These are phyloP conservation scores for Sinhomidia bicolor DNA, from an alignment of 2,888 invertebrate species.

Conservation along the genomic window DNA sequence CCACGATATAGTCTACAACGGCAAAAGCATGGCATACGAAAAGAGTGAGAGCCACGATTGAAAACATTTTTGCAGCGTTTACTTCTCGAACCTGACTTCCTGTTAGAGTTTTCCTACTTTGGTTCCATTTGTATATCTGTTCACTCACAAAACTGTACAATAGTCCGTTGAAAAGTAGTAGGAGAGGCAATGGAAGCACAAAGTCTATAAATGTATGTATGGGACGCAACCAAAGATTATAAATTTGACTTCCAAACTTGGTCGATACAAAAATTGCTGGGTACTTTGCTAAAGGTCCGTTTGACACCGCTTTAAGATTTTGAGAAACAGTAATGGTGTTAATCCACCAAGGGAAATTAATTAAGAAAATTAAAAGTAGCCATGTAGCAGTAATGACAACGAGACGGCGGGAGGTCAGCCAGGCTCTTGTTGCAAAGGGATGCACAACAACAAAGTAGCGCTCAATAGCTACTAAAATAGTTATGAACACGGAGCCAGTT, in stretches of 20 bases:
- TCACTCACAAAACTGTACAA: constrained; percentile 43
- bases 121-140: constrained; percentile 45
- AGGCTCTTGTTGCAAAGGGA: background rate
- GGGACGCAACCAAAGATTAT: background rate
- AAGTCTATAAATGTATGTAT: constrained; percentile 50
- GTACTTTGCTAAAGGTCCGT: constrained; percentile 5
- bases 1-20: constrained; percentile 1
- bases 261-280: constrained; percentile 39
- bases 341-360: constrained; percentile 54
- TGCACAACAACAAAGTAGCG: constrained; percentile 45
- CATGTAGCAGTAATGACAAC: background rate
- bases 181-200: constrained; percentile 42
- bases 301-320: background rate
- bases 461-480: constrained; percentile 46
- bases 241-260: constrained; percentile 9
- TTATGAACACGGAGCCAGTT: constrained; percentile 48
- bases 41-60: background rate
- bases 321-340: too few species aligned
- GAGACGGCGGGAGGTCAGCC: constrained; percentile 25
- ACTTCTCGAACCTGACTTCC: constrained; percentile 21
- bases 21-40: constrained; percentile 29
- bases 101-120: background rate
- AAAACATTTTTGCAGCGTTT: constrained; percentile 62
- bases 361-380: constrained; percentile 4
- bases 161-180: constrained; percentile 49